Evolutionary conservation across 2,888 invertebrate genomes (phyloP), one percentile per base, ranked within the genome.

Genomic region (Chloromyia formosa): DNA sequence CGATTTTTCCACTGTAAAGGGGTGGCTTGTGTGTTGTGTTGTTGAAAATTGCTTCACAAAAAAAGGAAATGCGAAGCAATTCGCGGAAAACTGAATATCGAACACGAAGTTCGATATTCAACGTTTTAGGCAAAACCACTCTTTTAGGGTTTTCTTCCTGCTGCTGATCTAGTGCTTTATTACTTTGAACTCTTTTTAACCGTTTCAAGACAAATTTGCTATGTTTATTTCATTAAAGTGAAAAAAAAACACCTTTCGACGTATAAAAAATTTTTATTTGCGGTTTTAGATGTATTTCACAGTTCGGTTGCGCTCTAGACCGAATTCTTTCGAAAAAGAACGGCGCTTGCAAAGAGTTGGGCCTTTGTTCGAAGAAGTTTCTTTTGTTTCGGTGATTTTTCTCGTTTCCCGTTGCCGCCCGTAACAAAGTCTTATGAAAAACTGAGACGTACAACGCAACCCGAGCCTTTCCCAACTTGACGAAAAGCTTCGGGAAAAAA

Each of bases 61-160:
- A 69, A 35, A 4, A 35, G 7, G 27, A 35, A 35, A 35, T 2
- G 10, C 49, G 53, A 69, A 69, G 68, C 68, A 69, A 69, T 27
- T 10, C 42, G 23, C 27, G 45, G 66, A 69, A 69, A 69, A 69
- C 27, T 54, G 68, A 69, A 69, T 69, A 69, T 27, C 68, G 68
- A 69, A 69, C 68, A 27, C 23, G 7, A 62, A 14, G 68, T 69
- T 69, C 68, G 68, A 53, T 69, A 69, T 69, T 69, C 68, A 23
- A 54, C 53, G 62, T 62, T 40, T 62, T 40, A 62, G 62, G 62
- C 62, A 62, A 66, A 35, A 35, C 27, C 27, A 7, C 66, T 23
- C 45, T 66, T 66, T 69, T 18, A 35, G 23, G 27, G 27, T 23
- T 23, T 20, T 60, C 16, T 40, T 62, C 40, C 62, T 35, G 40